These are phyloP conservation scores for Hemicordylus capensis DNA, from an alignment of 2,113 vertebrate species.

Conservation along the genomic window DNA sequence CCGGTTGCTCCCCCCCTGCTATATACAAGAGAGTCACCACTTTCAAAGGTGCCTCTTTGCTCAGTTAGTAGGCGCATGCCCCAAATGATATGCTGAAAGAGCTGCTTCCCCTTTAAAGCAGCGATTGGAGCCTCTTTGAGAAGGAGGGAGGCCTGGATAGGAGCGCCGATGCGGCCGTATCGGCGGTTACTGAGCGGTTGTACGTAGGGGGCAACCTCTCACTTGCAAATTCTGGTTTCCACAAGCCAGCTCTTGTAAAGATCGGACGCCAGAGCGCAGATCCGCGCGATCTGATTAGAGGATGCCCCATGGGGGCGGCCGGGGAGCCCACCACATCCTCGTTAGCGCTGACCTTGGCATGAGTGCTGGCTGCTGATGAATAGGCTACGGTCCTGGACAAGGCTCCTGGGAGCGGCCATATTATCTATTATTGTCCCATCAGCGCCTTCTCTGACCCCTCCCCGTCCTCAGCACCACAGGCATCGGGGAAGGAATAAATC, in stretches of 20 bases:
- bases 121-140: neutral
- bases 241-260: slow-evolving; percentile 44
- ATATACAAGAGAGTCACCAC: too few species aligned
- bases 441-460: slow-evolving; percentile 80
- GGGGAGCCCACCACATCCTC: slow-evolving; percentile 86
- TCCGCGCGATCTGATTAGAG: slow-evolving; percentile 25
- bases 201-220: accelerated
- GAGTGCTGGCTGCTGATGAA: slow-evolving; percentile 90
- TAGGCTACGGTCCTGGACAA: slow-evolving; percentile 88
- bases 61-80: slow-evolving; percentile 31
- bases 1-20: too few species aligned
- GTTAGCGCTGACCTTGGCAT: slow-evolving; percentile 98
- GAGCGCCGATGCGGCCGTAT: accelerated
- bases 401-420: slow-evolving; percentile 85
- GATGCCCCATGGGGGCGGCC: slow-evolving; percentile 64
- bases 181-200: accelerated
- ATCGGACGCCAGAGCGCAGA: neutral
- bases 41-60: too few species aligned
- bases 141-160: neutral
- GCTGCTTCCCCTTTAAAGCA: neutral
- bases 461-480: slow-evolving; percentile 77
- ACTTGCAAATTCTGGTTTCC: slow-evolving; percentile 18
- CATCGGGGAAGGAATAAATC: slow-evolving; percentile 93
- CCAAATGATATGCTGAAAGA: accelerated
- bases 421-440: slow-evolving; percentile 95